These are phyloP conservation scores for Indicator maculatus DNA, from an alignment of 2,113 vertebrate species.

Conservation along the genomic window DNA sequence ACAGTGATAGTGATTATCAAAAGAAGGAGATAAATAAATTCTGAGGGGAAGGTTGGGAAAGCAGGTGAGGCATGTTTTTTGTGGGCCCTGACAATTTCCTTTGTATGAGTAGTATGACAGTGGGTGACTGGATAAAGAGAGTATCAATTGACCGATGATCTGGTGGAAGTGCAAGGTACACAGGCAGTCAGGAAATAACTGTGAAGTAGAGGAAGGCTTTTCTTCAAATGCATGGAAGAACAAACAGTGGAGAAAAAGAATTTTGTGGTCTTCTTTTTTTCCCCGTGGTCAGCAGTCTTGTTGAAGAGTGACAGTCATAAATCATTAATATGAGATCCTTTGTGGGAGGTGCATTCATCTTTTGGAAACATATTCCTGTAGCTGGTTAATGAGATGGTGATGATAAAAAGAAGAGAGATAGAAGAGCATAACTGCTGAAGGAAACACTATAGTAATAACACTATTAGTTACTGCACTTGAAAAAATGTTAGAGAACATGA, in stretches of 20 bases:
- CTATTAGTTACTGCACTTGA: no score
- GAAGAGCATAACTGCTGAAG: background rate
- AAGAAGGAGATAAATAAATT: background rate
- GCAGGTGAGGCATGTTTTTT: background rate
- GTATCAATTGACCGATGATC: background rate
- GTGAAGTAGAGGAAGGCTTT: background rate
- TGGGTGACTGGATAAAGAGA: slow-evolving; percentile 28
- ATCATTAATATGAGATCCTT: background rate
- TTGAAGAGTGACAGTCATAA: background rate
- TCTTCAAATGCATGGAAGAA: background rate
- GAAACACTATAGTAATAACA: background rate
- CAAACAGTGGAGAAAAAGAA: background rate
- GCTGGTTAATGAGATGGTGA: background rate
- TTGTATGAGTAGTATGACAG: background rate
- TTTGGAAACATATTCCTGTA: background rate
- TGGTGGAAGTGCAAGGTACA: background rate
- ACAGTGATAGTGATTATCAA: slow-evolving; percentile 39
- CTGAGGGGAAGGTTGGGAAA: background rate
- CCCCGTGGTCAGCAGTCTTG: background rate
- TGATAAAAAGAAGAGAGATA: background rate
- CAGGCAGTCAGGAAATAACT: background rate
- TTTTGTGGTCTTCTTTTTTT: background rate
- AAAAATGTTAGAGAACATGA: background rate
- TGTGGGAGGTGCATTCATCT: background rate
- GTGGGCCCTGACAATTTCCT: slow-evolving; percentile 6